Evolutionary conservation across 2,888 invertebrate genomes (phyloP).

Genomic region (Mechanitis mazaeus): DNA sequence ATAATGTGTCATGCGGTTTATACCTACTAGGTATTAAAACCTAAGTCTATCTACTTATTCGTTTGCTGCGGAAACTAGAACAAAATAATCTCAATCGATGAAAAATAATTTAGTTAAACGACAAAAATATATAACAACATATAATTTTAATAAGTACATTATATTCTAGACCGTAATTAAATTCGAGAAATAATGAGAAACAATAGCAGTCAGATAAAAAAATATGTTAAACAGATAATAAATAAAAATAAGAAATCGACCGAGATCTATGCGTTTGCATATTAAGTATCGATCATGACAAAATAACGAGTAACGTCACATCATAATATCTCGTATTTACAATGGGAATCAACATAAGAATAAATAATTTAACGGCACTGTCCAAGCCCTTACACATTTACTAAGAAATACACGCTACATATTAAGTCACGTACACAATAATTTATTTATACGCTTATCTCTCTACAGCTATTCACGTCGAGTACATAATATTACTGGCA

Average conservation of each 20-base stretch:
- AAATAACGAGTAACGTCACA: slow-evolving; percentile 67
- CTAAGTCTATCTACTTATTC: slow-evolving; percentile 67
- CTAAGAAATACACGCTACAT: slow-evolving; percentile 64
- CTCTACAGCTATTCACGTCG: slow-evolving; percentile 50
- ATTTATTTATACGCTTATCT: slow-evolving; percentile 45
- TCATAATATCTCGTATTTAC: slow-evolving; percentile 70
- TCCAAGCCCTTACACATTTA: slow-evolving; percentile 68
- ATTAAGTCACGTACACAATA: slow-evolving; percentile 60
- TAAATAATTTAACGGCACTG: slow-evolving; percentile 73
- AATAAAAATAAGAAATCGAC: slow-evolving; percentile 34
- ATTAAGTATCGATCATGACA: slow-evolving; percentile 58
- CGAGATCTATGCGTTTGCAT: slow-evolving; percentile 56
- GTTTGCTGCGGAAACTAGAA: slow-evolving; percentile 34
- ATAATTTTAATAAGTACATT: slow-evolving; percentile 40
- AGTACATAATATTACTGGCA: slow-evolving; percentile 67
- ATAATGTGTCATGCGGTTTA: slow-evolving; percentile 72
- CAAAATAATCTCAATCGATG: slow-evolving; percentile 39
- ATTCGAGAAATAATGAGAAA: slow-evolving; percentile 3
- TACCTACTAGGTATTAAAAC: slow-evolving; percentile 65
- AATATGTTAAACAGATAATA: slow-evolving; percentile 30
- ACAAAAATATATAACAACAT: slow-evolving; percentile 37
- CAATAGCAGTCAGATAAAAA: slow-evolving; percentile 10
- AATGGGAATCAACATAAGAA: slow-evolving; percentile 72
- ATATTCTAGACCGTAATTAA: slow-evolving; percentile 8
- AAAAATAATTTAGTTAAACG: slow-evolving; percentile 33